A percentile compares a stretch with the other conserved stretches of the same genome.
These are phyloP conservation scores for Sebastes vulpes DNA, from an alignment of 2,797 vertebrate species.

Conservation along the genomic window DNA sequence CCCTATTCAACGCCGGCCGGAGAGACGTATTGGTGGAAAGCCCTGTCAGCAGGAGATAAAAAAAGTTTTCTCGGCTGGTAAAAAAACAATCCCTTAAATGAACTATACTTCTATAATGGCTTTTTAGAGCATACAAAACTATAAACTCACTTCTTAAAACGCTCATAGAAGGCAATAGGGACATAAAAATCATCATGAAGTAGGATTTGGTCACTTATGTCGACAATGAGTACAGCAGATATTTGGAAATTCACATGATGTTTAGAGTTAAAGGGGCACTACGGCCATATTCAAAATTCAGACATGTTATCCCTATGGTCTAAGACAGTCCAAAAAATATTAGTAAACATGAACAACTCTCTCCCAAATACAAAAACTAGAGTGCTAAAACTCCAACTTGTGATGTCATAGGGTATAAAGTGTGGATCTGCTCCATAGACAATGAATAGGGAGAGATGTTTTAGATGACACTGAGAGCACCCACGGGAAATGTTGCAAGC, in stretches of 20 bases:
- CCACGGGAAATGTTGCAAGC: accelerated
- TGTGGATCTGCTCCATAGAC: too few relatives aligned
- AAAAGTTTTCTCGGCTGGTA: conserved; percentile 17
- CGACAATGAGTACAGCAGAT: neutral
- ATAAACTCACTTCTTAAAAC: neutral
- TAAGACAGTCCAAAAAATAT: too few relatives aligned
- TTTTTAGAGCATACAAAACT: neutral
- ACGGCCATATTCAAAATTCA: too few relatives aligned
- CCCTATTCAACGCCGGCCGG: conserved; percentile 51
- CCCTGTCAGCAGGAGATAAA: conserved; percentile 56
- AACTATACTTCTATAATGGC: neutral
- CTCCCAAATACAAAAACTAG: too few relatives aligned
- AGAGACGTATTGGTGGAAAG: conserved; percentile 65
- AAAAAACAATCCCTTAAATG: neutral
- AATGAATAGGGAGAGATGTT: too few relatives aligned
- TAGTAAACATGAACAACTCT: too few relatives aligned
- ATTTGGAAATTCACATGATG: neutral
- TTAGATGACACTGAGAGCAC: too few relatives aligned
- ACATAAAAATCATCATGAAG: neutral
- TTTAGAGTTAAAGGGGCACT: neutral
- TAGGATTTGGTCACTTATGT: neutral
- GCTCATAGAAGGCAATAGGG: neutral
- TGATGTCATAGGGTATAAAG: too few relatives aligned
- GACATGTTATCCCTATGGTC: too few relatives aligned
- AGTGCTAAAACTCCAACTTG: too few relatives aligned